These are phyloP conservation scores for Tenualosa ilisha DNA, from an alignment of 2,797 vertebrate species.

Conservation along the genomic window DNA sequence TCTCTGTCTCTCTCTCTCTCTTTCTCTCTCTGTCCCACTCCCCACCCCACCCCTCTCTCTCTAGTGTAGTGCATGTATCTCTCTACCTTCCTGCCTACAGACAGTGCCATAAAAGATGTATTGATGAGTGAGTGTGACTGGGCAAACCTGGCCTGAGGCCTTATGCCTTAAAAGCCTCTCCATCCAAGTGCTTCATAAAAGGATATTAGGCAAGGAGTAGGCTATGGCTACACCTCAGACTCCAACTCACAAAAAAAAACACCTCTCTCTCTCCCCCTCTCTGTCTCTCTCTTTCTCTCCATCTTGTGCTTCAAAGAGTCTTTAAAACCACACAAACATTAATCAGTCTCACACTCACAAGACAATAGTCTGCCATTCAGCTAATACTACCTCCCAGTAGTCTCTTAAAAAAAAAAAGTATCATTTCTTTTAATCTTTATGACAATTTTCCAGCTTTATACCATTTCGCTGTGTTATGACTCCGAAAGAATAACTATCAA, in stretches of 20 bases:
- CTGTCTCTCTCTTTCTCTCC: neutral
- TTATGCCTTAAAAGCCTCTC: neutral
- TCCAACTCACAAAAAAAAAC: neutral
- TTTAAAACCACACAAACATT: neutral
- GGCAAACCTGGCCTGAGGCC: slow-evolving; percentile 8
- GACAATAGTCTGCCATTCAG: neutral
- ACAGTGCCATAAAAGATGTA: slow-evolving; percentile 1
- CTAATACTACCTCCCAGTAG: neutral
- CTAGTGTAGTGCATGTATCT: neutral
- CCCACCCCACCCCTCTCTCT: too few relatives aligned
- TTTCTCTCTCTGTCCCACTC: too few relatives aligned
- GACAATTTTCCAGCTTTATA: neutral
- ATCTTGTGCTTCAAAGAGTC: neutral
- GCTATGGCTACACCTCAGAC: neutral
- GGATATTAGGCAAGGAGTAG: neutral
- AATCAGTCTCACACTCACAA: neutral
- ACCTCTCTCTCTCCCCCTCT: neutral
- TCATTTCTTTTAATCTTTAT: neutral
- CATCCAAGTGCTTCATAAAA: slow-evolving; percentile 9
- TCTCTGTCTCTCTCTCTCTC: neutral
- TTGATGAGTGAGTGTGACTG: slow-evolving; percentile 13
- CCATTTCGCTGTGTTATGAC: neutral
- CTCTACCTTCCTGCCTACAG: neutral
- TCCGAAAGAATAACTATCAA: neutral
- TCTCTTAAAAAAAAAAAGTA: neutral